Conservation (phyloP, 2,797 vertebrate genomes). For the Parambassis ranga region DNA sequence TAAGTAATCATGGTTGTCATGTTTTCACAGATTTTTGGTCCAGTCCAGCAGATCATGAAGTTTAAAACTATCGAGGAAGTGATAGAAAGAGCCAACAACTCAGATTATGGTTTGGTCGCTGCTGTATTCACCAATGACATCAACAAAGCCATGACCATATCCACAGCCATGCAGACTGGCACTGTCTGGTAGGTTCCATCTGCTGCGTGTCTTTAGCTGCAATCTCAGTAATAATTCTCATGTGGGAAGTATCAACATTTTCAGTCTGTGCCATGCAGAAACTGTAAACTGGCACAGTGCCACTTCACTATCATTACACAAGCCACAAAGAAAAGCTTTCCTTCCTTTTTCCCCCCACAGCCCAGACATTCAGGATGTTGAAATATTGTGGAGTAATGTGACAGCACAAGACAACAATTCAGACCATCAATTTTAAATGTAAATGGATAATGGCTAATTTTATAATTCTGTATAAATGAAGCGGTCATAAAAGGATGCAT, state of each 20-base stretch:
- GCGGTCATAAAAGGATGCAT: conserved; percentile 40
- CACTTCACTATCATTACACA: conserved; percentile 57
- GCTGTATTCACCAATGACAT: conserved; percentile 97
- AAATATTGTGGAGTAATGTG: conserved; percentile 23
- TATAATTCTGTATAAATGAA: conserved; percentile 54
- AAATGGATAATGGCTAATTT: conserved; percentile 49
- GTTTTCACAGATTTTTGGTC: conserved; percentile 92
- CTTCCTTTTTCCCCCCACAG: conserved; percentile 32
- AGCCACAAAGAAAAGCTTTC: conserved; percentile 48
- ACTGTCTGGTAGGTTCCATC: conserved; percentile 91
- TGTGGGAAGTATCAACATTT: conserved; percentile 53
- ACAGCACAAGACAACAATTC: conserved; percentile 13
- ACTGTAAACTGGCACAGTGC: conserved; percentile 47
- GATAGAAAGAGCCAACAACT: conserved; percentile 95
- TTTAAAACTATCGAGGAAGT: conserved; percentile 98
- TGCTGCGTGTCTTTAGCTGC: conserved; percentile 33
- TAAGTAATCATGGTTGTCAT: too few species aligned
- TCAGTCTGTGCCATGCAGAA: conserved; percentile 38
- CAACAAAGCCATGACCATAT: conserved; percentile 95
- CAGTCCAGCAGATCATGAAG: conserved; percentile 97
- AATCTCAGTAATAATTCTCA: conserved; percentile 54
- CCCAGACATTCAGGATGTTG: conserved; percentile 41
- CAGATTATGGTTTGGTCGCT: conserved; percentile 92
- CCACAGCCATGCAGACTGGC: conserved; percentile 95
- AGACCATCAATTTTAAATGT: conserved; percentile 34